Percentiles rank a stretch among this genome's conserved stretches.
Conservation (phyloP, 2,113 vertebrate genomes). For the Ammodramus savannarum region DNA sequence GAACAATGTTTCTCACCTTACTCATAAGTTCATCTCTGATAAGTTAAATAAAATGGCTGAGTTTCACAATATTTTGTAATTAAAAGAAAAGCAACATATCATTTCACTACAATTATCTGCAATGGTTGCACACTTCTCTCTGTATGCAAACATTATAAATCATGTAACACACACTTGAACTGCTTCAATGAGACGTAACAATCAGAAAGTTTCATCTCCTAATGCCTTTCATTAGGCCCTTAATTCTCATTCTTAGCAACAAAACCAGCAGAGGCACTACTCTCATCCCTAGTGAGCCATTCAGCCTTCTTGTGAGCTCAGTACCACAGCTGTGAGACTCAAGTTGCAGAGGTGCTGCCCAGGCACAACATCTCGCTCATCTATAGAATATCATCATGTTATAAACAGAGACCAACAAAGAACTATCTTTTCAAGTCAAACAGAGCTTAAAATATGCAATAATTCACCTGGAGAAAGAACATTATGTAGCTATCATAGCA, state of each 20-base stretch:
- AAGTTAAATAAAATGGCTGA: neutral
- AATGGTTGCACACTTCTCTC: neutral
- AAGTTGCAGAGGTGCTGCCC: neutral
- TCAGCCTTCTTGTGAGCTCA: neutral
- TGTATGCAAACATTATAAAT: neutral
- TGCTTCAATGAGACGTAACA: neutral
- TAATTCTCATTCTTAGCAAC: neutral
- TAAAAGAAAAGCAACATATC: neutral
- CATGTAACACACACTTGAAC: neutral
- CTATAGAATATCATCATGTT: accelerated
- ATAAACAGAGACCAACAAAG: neutral
- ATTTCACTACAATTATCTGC: neutral
- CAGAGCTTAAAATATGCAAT: neutral
- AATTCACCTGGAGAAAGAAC: neutral
- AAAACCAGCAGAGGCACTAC: neutral
- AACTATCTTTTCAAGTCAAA: neutral
- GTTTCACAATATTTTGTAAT: neutral
- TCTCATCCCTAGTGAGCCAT: neutral
- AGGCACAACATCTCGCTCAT: neutral
- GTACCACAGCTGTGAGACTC: neutral
- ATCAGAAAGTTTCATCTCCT: neutral
- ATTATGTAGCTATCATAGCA: neutral
- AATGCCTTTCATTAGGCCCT: neutral
- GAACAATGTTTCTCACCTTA: neutral
- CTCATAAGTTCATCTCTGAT: neutral